phyloP scores from a whole-genome alignment of 2,797 vertebrate species.

The Enteromius mattozi region DNA sequence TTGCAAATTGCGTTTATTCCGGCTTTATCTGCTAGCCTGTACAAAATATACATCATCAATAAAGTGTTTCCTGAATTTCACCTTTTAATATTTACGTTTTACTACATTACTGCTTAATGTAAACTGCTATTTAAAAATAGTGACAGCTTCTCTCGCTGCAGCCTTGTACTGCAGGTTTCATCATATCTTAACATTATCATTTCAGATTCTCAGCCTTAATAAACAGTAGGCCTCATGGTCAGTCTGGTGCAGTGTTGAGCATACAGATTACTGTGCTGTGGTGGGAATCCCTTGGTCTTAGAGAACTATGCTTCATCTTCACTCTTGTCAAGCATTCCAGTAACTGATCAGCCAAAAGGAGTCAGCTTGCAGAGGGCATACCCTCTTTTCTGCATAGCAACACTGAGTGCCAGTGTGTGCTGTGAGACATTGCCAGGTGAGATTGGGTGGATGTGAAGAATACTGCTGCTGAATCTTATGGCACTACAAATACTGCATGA shows the following conservation, averaged over 20 bases:
- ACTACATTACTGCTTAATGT: too few relatives aligned
- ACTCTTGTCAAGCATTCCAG: slow-evolving; percentile 54
- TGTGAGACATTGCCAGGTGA: slow-evolving; percentile 42
- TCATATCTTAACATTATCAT: neutral
- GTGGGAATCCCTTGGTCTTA: slow-evolving; percentile 49
- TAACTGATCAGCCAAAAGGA: slow-evolving; percentile 69
- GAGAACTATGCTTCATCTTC: slow-evolving; percentile 52
- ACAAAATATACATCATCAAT: too few relatives aligned
- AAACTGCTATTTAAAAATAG: too few relatives aligned
- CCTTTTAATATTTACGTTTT: too few relatives aligned
- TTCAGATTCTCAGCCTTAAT: neutral
- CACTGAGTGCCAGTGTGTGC: slow-evolving; percentile 36
- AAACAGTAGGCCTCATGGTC: slow-evolving; percentile 36
- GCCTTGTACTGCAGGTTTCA: neutral
- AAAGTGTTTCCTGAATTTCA: too few relatives aligned
- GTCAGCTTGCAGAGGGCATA: slow-evolving; percentile 37
- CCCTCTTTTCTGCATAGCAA: slow-evolving; percentile 69
- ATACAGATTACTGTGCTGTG: slow-evolving; percentile 39
- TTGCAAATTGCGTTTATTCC: too few relatives aligned
- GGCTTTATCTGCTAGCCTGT: too few relatives aligned
- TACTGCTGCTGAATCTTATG: neutral
- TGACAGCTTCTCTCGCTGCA: neutral
- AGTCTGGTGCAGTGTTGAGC: slow-evolving; percentile 56
- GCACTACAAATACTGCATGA: neutral
- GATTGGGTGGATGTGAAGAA: slow-evolving; percentile 14